Evolutionary conservation across 1,140 invertebrate species (phyloP), one percentile per base, ranked within the genome.

Genomic region (Diabrotica undecimpunctata): DNA sequence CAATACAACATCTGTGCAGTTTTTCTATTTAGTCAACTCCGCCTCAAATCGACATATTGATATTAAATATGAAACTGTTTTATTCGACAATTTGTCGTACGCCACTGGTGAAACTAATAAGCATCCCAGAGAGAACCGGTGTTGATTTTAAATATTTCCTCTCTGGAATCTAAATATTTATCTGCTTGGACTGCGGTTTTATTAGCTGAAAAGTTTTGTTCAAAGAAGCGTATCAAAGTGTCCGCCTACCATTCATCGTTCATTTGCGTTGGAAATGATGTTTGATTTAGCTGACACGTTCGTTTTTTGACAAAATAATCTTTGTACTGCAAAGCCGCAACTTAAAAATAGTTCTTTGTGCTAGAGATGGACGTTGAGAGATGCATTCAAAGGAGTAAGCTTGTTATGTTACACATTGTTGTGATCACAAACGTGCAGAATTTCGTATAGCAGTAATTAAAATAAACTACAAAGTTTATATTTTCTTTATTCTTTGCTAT

Each of bases 211-310:
- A 67, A 71, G 56, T 56, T 65, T 39, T 69, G 62, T 61, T 71
- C 67, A 71, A 69, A 69, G 63, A 50, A 67, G 37, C 67, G 54
- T 66, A 71, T 71, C 70, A 71, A 71, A 71, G 67, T 65, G 25
- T 62, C 67, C 64, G 67, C 64, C 64, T 65, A 39, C 57, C 50
- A 66, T 69, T 62, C 67, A 69, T 66, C 64, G 60, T 59, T 69
- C 64, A 63, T 38, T 55, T 7, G 54, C 10, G 9, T 55, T 37
- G 37, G 41, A 62, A 37, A 41, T 39, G 51, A 13, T n/a, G 36
- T 14, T 54, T 14, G 35, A 54, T 62, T 62, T 62, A 62, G 61
- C 7, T 54, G 51, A 54, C 61, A 55, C 61, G 12, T 60, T 38
- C 58, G 39, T 60, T 60, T 60, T n/a, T 13, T 46, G 36, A 12